phyloP scores from a whole-genome alignment of 2,888 invertebrate genomes.

The Cordilura impudica region DNA sequence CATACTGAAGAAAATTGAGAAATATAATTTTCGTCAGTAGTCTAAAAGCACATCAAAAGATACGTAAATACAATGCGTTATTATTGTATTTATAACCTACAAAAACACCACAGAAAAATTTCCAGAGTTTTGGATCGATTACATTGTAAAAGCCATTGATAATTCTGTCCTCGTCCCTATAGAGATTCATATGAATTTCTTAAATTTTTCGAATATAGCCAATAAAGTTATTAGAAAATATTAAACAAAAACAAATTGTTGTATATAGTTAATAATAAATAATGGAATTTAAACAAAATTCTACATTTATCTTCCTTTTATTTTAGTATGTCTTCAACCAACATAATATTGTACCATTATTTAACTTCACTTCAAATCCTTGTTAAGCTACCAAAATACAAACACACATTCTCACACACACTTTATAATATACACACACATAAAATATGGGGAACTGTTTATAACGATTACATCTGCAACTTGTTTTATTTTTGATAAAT shows the following conservation, averaged over 20 bases:
- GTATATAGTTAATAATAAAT: constrained; percentile 65
- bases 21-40: too few species aligned
- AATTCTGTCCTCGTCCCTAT: too few species aligned
- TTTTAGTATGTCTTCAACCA: neutral
- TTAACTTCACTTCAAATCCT: constrained; percentile 44
- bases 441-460: neutral
- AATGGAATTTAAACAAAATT: constrained; percentile 66
- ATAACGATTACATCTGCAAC: neutral
- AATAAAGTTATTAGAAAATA: constrained; percentile 48
- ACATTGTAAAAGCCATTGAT: too few species aligned
- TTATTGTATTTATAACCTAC: too few species aligned
- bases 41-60: too few species aligned
- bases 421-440: neutral
- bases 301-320: constrained; percentile 42
- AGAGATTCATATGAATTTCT: too few species aligned
- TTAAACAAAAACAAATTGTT: constrained; percentile 71
- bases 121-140: too few species aligned
- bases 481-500: constrained; percentile 47
- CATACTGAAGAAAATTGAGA: too few species aligned
- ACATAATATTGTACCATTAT: constrained; percentile 43
- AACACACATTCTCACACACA: neutral
- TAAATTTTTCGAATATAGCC: neutral
- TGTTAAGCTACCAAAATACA: neutral
- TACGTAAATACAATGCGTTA: too few species aligned
- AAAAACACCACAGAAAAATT: too few species aligned